Evolutionary conservation across 2,888 invertebrate genomes (phyloP).

Genomic region (Calliscelio sp.): DNA sequence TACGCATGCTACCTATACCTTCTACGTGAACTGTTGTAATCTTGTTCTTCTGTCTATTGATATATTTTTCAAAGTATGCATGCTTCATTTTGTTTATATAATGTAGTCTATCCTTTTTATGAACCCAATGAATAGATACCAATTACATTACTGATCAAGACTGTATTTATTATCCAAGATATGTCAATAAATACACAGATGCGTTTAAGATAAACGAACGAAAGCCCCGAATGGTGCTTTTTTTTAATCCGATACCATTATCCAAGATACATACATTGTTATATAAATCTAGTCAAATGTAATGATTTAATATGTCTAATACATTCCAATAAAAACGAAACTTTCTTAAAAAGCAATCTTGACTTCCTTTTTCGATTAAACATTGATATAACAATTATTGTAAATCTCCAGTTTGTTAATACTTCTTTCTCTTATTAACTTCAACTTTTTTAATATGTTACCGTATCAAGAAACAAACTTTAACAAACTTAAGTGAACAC

Average conservation of each 20-base stretch:
- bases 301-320: slow-evolving; percentile 50
- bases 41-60: slow-evolving; percentile 5
- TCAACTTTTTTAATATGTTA: too few relatives aligned
- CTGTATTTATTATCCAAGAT: slow-evolving; percentile 40
- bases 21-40: slow-evolving; percentile 3
- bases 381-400: too few relatives aligned
- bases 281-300: slow-evolving; percentile 50
- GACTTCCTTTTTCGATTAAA: slow-evolving; percentile 9
- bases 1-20: slow-evolving; percentile 12
- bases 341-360: slow-evolving; percentile 39
- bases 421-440: too few relatives aligned
- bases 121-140: slow-evolving; percentile 23
- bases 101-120: slow-evolving; percentile 52
- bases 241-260: slow-evolving; percentile 19
- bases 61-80: slow-evolving; percentile 5
- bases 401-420: too few relatives aligned
- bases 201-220: not conserved
- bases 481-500: too few relatives aligned
- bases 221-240: slow-evolving; percentile 3
- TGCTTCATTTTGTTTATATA: slow-evolving; percentile 39
- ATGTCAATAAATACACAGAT: slow-evolving; percentile 14
- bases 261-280: slow-evolving; percentile 44
- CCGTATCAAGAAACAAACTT: too few relatives aligned
- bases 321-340: slow-evolving; percentile 55
- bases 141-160: slow-evolving; percentile 51